Percentiles rank a stretch among this genome's conserved stretches.
phyloP scores from a whole-genome alignment of 2,888 invertebrate species.

The Helobdella robusta region DNA sequence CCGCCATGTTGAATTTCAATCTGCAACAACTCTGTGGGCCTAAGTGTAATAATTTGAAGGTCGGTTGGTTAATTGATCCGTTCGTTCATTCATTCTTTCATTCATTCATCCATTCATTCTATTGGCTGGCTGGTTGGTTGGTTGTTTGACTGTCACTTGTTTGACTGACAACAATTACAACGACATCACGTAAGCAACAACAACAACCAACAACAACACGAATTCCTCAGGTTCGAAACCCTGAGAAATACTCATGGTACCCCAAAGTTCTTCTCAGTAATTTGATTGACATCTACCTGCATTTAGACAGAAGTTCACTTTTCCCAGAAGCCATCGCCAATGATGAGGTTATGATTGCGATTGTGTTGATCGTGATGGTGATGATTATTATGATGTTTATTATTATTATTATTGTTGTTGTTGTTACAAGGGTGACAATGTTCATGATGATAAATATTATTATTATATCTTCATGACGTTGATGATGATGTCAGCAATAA shows the following conservation, averaged over 20 bases:
- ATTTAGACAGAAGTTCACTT: constrained; percentile 73
- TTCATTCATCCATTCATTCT: too few relatives aligned
- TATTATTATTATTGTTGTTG: too few relatives aligned
- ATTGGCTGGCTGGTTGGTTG: too few relatives aligned
- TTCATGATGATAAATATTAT: neutral
- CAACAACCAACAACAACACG: neutral
- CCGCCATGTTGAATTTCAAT: constrained; percentile 97
- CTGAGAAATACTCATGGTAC: constrained; percentile 94
- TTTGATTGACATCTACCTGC: constrained; percentile 90
- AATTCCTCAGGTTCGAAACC: constrained; percentile 59
- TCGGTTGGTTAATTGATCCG: too few relatives aligned
- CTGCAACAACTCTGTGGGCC: constrained; percentile 89
- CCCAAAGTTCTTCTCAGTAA: constrained; percentile 80
- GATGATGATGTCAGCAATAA: neutral
- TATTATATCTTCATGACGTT: neutral
- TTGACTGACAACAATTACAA: neutral
- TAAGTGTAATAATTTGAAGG: constrained; percentile 82
- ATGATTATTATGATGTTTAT: too few relatives aligned
- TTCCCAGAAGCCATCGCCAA: constrained; percentile 71
- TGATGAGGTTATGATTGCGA: constrained; percentile 75
- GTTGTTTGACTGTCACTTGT: too few relatives aligned
- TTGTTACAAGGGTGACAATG: neutral
- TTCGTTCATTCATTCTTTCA: too few relatives aligned
- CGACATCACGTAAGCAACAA: neutral
- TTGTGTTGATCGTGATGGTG: too few relatives aligned